Conservation (phyloP, 2,888 invertebrate species). For the Melangyna quadrimaculata region DNA sequence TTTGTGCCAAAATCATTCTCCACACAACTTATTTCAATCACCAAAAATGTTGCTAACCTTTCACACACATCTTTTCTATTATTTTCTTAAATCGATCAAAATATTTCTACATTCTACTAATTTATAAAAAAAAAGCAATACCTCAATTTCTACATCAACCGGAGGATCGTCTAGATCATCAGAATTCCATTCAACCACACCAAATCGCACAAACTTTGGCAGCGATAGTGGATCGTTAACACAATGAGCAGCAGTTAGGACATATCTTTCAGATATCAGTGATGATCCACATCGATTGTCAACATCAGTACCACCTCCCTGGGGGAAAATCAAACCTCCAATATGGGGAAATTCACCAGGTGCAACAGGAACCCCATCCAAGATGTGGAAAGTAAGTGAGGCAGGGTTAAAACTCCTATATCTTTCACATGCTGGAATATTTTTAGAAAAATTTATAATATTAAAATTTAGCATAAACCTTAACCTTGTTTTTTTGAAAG, state of each 20-base stretch:
- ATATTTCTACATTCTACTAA: too few species aligned
- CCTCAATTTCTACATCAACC: slow-evolving; percentile 55
- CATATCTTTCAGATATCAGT: slow-evolving; percentile 66
- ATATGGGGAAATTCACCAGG: slow-evolving; percentile 73
- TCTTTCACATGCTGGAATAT: slow-evolving; percentile 30
- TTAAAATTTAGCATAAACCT: too few species aligned
- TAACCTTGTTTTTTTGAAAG: too few species aligned
- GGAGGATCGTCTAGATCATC: slow-evolving; percentile 3
- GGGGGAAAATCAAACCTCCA: slow-evolving; percentile 66
- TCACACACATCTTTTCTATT: too few species aligned
- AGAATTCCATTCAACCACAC: slow-evolving; percentile 46
- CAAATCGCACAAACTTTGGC: slow-evolving; percentile 62
- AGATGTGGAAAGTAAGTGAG: slow-evolving; percentile 64
- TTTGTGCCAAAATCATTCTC: too few species aligned
- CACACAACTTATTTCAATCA: too few species aligned
- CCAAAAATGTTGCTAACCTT: too few species aligned
- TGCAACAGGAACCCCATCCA: slow-evolving; percentile 64
- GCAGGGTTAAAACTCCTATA: slow-evolving; percentile 9
- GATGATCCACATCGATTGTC: slow-evolving; percentile 66
- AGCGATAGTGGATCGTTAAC: slow-evolving; percentile 22
- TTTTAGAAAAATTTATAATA: too few species aligned
- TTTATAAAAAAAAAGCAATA: too few species aligned
- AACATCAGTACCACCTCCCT: slow-evolving; percentile 11
- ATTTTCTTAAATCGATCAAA: too few species aligned
- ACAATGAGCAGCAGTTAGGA: slow-evolving; percentile 72